Evolutionary conservation across 2,797 vertebrate genomes (phyloP).

Genomic region (Gallirallus australis): DNA sequence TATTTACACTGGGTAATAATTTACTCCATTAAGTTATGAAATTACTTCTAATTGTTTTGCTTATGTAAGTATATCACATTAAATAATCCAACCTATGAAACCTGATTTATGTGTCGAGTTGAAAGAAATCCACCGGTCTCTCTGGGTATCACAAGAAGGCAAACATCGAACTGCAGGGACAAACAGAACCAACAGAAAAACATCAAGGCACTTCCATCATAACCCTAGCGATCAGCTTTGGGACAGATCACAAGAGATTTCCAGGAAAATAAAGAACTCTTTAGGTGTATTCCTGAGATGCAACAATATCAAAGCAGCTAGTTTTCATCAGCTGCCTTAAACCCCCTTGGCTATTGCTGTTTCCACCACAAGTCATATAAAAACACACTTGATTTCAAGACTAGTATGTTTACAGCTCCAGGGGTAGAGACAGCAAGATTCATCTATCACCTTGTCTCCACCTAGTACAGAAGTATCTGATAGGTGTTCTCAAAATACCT

Average conservation of each 20-base stretch:
- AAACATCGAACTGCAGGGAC: background rate
- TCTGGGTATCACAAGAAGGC: background rate
- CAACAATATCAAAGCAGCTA: background rate
- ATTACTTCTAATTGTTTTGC: background rate
- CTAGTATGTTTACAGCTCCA: constrained; percentile 31
- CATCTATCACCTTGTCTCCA: constrained; percentile 46
- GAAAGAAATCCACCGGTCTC: background rate
- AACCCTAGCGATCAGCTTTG: background rate
- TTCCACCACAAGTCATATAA: background rate
- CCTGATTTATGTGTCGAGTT: background rate
- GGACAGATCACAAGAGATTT: background rate
- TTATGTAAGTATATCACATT: background rate
- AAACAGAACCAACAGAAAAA: background rate
- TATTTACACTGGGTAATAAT: background rate
- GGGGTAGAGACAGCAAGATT: constrained; percentile 12
- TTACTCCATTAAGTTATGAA: background rate
- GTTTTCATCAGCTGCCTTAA: background rate
- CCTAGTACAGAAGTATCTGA: constrained; percentile 8
- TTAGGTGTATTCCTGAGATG: background rate
- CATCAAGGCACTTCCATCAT: background rate
- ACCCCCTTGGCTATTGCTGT: background rate
- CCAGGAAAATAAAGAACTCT: background rate
- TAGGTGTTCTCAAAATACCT: constrained; percentile 50
- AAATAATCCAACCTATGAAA: background rate
- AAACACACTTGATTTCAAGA: constrained; percentile 1